phyloP scores from a whole-genome alignment of 23 tunicate species.

The Ciona savignyi region DNA sequence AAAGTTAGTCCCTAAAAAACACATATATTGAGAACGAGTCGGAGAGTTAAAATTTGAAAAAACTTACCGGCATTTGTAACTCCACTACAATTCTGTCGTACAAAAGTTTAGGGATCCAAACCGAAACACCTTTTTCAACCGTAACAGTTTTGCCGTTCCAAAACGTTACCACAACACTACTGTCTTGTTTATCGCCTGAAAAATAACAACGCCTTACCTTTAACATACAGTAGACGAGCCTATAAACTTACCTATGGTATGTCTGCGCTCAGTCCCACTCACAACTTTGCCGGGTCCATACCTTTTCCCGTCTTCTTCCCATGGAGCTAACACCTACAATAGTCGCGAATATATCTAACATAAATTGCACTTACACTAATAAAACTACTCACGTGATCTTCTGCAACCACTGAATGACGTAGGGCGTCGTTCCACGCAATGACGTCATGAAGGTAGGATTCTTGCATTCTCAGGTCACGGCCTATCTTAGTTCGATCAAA shows the following conservation, averaged over 20 bases:
- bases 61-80: constrained; percentile 85
- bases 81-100: constrained; percentile 94
- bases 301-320: constrained; percentile 57
- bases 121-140: constrained; percentile 66
- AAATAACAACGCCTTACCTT: no score
- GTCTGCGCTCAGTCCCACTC: constrained; percentile 73
- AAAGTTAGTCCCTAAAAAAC: not conserved
- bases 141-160: constrained; percentile 84
- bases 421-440: constrained; percentile 89
- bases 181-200: constrained; percentile 71
- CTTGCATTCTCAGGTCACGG: constrained; percentile 86
- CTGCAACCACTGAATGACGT: constrained; percentile 89
- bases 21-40: not conserved
- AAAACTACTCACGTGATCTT: constrained; percentile 56
- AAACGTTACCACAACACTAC: constrained; percentile 69
- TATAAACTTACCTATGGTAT: constrained; percentile 60
- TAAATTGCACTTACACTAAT: not conserved
- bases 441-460: constrained; percentile 84
- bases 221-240: no score
- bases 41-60: not conserved
- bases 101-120: constrained; percentile 87
- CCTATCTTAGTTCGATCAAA: constrained; percentile 83
- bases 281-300: constrained; percentile 91
- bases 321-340: constrained; percentile 78
- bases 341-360: not conserved